phyloP scores from a whole-genome alignment of 2,888 invertebrate genomes.

The Mesorhabditis spiculigera region DNA sequence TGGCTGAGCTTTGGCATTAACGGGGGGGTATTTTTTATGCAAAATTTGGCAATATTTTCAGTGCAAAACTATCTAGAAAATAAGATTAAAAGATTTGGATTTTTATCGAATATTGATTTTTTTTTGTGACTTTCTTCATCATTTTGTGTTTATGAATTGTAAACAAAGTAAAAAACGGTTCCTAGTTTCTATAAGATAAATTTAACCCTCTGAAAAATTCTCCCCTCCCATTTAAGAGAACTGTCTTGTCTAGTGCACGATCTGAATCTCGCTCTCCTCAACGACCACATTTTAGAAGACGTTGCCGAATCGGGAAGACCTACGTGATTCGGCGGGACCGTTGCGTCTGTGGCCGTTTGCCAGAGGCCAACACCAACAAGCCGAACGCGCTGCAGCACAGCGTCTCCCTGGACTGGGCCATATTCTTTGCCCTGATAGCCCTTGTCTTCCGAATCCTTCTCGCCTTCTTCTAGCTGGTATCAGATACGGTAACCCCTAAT shows the following conservation, averaged over 20 bases:
- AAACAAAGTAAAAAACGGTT: too few species aligned
- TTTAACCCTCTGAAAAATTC: too few species aligned
- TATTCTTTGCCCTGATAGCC: neutral
- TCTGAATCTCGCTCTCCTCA: too few species aligned
- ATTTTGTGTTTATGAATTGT: too few species aligned
- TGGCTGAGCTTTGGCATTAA: too few species aligned
- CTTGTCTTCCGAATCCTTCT: neutral
- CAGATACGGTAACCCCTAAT: too few species aligned
- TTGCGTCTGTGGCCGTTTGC: neutral
- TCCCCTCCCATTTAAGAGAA: too few species aligned
- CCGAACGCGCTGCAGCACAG: neutral
- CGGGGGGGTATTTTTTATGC: too few species aligned
- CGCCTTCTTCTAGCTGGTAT: neutral
- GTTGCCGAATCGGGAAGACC: neutral
- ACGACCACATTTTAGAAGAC: neutral
- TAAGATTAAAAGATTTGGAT: neutral
- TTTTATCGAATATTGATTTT: too few species aligned
- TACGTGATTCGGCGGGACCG: neutral
- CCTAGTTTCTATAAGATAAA: too few species aligned
- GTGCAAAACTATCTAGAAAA: neutral
- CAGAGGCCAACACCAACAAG: neutral
- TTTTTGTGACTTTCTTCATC: too few species aligned
- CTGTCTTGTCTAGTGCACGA: too few species aligned
- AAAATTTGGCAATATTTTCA: neutral
- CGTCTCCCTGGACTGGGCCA: neutral